phyloP scores from a whole-genome alignment of 2,888 invertebrate species.

The Hyposoter dolosus region DNA sequence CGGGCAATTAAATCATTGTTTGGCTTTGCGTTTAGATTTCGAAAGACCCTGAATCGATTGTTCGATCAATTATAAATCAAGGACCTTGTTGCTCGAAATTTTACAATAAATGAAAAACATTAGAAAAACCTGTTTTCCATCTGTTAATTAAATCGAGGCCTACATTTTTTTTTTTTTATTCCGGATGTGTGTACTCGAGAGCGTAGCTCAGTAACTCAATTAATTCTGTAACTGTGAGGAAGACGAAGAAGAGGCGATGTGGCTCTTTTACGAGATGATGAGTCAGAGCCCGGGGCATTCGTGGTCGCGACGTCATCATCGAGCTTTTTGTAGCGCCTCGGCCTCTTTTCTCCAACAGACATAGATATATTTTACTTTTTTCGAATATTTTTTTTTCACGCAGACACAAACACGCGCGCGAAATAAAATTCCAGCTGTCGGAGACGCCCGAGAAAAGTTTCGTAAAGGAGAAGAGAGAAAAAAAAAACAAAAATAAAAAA shows the following conservation, averaged over 20 bases:
- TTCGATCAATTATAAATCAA: neutral
- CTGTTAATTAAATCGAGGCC: neutral
- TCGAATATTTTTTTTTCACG: neutral
- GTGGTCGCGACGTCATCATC: slow-evolving; percentile 56
- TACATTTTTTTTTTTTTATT: neutral
- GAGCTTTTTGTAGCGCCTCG: slow-evolving; percentile 65
- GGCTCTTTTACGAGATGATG: slow-evolving; percentile 65
- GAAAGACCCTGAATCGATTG: neutral
- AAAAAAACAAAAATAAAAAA: slow-evolving; percentile 27
- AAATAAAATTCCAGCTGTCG: slow-evolving; percentile 12
- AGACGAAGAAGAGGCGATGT: slow-evolving; percentile 9
- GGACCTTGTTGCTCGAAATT: neutral
- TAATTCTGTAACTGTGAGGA: slow-evolving; percentile 22
- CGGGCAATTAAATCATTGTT: neutral
- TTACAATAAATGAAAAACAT: neutral
- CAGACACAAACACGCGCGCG: neutral
- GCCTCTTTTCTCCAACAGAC: slow-evolving; percentile 49
- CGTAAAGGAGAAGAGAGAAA: slow-evolving; percentile 29
- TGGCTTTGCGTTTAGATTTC: neutral
- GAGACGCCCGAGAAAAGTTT: slow-evolving; percentile 7
- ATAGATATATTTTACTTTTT: neutral
- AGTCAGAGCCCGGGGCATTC: slow-evolving; percentile 66
- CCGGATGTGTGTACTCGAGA: slow-evolving; percentile 23
- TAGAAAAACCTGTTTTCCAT: neutral
- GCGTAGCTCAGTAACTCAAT: slow-evolving; percentile 17